Base-by-base conservation (phyloP, 2,797 vertebrate genomes). In the Pseudomugil tenellus region DNA sequence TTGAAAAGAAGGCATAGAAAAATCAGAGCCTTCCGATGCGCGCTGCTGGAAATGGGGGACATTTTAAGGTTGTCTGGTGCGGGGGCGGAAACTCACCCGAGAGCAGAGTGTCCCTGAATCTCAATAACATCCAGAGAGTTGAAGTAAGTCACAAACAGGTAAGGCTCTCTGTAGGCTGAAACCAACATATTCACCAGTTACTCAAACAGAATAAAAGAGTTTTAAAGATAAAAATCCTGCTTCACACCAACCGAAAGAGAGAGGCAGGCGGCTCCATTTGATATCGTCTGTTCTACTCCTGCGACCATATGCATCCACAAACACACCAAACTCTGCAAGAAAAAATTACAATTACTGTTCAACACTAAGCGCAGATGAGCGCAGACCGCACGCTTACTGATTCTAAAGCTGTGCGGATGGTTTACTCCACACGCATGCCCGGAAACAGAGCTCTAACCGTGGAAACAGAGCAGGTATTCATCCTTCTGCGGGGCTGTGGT, bases 71-170 rank as follows among this genome's bases (percentile, higher is more conserved):
- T 56, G 13, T 65, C 28, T 4, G 48, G 29, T 28, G 67, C 26
- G 16, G n/a, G 23, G 48, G 10, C 23, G 58, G 26, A 70, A 29
- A 76, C 93, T 95, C 90, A 99, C 98, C 98, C 96, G 14, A 98
- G 89, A 62, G 97, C 94, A 81, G 96, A 93, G 29, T 98, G 96
- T 66, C 96, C 96, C 91, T 98, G 97, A 88, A 99, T 96, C 91
- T 99, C 98, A 10, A 99, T 97, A 54, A 99, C 98, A 80, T 99
- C 98, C 67, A 99, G 94, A 77, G 98, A 99, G 92, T 98, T 99
- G 93, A 99, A 98, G 92, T 99, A 97, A 69, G 97, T 99, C 93
- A 99, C 97, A 83, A 99, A 99, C 79, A 99, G 91, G 83, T 99
- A 99, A 2, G 98, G 98, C 69, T 99, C 98, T 92, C 98, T 94